These are phyloP conservation scores for Leptogaster cylindrica DNA, from an alignment of 2,888 invertebrate genomes.

Conservation along the genomic window DNA sequence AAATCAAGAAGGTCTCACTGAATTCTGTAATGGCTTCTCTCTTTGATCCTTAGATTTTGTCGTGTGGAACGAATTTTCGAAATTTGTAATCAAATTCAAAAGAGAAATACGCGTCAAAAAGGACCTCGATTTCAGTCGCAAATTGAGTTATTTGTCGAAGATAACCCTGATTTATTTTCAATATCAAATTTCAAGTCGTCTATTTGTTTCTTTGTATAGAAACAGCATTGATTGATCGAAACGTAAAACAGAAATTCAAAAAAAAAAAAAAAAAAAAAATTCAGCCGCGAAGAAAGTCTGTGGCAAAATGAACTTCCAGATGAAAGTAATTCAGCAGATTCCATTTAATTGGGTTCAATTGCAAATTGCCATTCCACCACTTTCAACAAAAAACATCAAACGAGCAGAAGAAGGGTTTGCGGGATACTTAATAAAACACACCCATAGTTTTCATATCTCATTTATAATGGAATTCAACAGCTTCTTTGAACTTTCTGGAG, in stretches of 20 bases:
- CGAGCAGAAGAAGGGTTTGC: no score
- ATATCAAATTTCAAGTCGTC: slow-evolving; percentile 29
- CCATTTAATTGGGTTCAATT: no score
- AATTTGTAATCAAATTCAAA: slow-evolving; percentile 33
- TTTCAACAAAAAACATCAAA: no score
- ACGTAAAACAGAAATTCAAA: not conserved
- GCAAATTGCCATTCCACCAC: no score
- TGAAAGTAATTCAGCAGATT: no score
- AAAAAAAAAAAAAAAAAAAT: no score
- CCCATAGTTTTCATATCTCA: not conserved
- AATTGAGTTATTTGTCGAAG: slow-evolving; percentile 34
- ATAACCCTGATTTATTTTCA: slow-evolving; percentile 30
- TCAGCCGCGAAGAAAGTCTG: no score
- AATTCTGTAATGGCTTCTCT: not conserved
- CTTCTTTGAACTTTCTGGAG: not conserved
- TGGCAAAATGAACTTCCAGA: no score
- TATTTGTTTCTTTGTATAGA: slow-evolving; percentile 13
- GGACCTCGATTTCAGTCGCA: slow-evolving; percentile 27
- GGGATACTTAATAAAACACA: no score
- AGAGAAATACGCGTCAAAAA: slow-evolving; percentile 24
- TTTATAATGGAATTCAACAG: not conserved
- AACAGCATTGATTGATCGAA: not conserved
- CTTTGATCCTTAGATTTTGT: slow-evolving; percentile 26
- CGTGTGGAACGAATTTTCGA: slow-evolving; percentile 29
- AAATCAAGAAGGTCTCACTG: slow-evolving; percentile 23